Evolutionary conservation across 2,888 invertebrate species (phyloP).

Genomic region (Geotrupes spiniger): DNA sequence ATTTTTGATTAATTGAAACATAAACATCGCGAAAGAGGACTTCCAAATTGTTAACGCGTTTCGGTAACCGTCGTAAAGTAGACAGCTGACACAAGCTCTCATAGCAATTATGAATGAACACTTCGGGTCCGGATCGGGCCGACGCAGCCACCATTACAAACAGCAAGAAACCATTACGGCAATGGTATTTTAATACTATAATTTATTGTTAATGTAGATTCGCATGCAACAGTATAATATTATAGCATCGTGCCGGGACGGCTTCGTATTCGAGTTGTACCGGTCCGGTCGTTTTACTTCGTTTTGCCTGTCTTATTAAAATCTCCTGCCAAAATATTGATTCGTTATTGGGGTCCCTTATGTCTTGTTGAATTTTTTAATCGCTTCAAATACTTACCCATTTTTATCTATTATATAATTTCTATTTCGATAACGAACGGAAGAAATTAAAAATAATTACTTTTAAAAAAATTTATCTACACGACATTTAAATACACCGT

Average conservation of each 20-base stretch:
- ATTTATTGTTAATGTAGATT: constrained; percentile 48
- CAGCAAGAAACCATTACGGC: constrained; percentile 46
- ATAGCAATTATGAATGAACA: constrained; percentile 43
- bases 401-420: no score
- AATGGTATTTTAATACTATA: constrained; percentile 48
- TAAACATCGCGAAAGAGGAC: no score
- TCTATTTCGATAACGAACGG: no score
- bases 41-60: no score
- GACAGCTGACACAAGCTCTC: constrained; percentile 8
- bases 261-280: constrained; percentile 8
- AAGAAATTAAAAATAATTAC: no score
- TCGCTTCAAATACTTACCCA: no score
- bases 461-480: no score
- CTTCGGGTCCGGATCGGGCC: constrained; percentile 27
- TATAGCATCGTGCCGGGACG: constrained; percentile 21
- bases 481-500: no score
- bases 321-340: constrained; percentile 12
- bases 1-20: no score
- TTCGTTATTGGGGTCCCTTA: no score
- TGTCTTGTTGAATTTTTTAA: no score
- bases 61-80: no score
- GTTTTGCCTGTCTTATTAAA: constrained; percentile 6
- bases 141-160: constrained; percentile 37
- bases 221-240: constrained; percentile 42
- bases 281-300: constrained; percentile 6